A percentile compares a stretch with the other conserved stretches of the same genome.
These are phyloP conservation scores for Hymenochirus boettgeri DNA, from an alignment of 2,113 vertebrate genomes.

Conservation along the genomic window DNA sequence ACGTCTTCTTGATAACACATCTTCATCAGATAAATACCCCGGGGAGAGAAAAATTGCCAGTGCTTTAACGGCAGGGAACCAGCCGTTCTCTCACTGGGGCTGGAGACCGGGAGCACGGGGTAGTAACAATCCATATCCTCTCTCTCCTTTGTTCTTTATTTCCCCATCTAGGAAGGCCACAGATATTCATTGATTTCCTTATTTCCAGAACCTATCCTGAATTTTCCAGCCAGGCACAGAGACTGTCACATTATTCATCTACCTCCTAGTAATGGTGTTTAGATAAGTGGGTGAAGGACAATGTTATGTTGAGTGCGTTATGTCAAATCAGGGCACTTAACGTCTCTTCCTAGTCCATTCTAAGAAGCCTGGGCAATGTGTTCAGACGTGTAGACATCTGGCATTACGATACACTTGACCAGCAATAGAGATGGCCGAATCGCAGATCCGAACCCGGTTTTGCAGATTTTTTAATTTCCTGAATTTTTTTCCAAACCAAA, in stretches of 20 bases:
- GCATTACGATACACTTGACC: no score
- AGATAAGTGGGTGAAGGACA: no score
- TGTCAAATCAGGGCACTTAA: no score
- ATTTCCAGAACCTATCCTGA: constrained; percentile 7
- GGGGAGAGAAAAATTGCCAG: constrained; percentile 12
- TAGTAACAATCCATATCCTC: constrained; percentile 2
- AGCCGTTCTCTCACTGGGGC: neutral
- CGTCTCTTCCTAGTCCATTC: no score
- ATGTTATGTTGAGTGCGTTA: no score
- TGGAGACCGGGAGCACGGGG: neutral
- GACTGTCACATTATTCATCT: constrained; percentile 2
- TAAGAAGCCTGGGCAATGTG: no score
- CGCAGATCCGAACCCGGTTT: no score
- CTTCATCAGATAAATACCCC: constrained; percentile 12
- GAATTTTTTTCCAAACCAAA: no score
- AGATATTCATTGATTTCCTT: constrained; percentile 16
- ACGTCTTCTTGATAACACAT: constrained; percentile 8
- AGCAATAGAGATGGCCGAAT: no score
- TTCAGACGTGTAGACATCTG: no score
- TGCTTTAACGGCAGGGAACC: constrained; percentile 17
- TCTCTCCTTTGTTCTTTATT: constrained; percentile 4
- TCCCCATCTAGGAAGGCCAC: neutral
- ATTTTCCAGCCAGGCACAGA: neutral
- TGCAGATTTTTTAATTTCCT: no score
- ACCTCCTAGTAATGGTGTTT: no score